phyloP scores from a whole-genome alignment of 1,140 invertebrate genomes.

The Scaptomyza montana region DNA sequence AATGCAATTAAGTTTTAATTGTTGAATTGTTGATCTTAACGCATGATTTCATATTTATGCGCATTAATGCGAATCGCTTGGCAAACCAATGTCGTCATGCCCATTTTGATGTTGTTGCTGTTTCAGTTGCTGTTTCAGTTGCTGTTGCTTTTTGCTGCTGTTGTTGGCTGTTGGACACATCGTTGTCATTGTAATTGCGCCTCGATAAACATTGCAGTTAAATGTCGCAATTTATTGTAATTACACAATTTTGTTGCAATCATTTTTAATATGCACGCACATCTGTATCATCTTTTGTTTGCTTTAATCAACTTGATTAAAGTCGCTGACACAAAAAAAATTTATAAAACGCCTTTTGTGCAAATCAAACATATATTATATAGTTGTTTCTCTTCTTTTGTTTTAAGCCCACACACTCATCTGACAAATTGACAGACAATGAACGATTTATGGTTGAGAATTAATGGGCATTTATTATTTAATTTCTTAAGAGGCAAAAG shows the following conservation, averaged over 20 bases:
- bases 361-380: constrained; percentile 40
- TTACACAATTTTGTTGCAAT: constrained; percentile 66
- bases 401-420: background rate
- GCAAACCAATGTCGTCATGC: constrained; percentile 48
- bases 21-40: constrained; percentile 83
- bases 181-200: constrained; percentile 75
- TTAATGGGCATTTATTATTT: constrained; percentile 26
- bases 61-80: constrained; percentile 74
- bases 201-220: constrained; percentile 78
- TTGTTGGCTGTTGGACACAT: constrained; percentile 22
- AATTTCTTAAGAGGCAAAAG: constrained; percentile 2
- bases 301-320: constrained; percentile 53
- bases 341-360: constrained; percentile 44
- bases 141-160: background rate
- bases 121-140: constrained; percentile 6
- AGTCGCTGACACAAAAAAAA: constrained; percentile 44
- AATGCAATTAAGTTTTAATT: constrained; percentile 83
- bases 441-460: constrained; percentile 28
- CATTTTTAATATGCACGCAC: constrained; percentile 57
- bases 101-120: constrained; percentile 23
- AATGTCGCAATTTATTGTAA: constrained; percentile 80
- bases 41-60: constrained; percentile 82
- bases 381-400: constrained; percentile 41
- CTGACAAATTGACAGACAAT: constrained; percentile 33
- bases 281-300: constrained; percentile 35